These are phyloP conservation scores for Elephas maximus DNA, from an alignment of 2,113 vertebrate genomes.

Conservation along the genomic window DNA sequence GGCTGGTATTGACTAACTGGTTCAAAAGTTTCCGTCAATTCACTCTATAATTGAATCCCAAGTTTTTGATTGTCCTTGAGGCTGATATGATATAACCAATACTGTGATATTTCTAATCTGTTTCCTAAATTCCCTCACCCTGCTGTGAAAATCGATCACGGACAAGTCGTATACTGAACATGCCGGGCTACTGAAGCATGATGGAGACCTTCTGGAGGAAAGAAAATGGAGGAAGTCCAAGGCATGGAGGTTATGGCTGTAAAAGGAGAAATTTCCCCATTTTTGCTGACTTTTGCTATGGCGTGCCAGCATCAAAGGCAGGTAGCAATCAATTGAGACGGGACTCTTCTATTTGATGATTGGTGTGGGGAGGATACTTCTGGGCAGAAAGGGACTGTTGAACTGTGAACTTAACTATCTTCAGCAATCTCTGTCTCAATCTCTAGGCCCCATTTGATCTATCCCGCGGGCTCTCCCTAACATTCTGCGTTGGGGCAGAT, in stretches of 20 bases:
- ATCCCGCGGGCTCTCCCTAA: neutral
- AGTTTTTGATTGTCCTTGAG: neutral
- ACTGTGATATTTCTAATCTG: neutral
- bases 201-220: neutral
- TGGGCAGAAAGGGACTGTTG: neutral
- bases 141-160: neutral
- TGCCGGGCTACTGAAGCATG: neutral
- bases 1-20: neutral
- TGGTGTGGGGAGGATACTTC: neutral
- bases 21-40: slow-evolving; percentile 4
- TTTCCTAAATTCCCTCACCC: neutral
- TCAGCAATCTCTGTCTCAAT: neutral
- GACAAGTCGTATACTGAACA: neutral
- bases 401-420: neutral
- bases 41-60: neutral
- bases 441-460: neutral
- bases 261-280: neutral
- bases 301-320: neutral
- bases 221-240: neutral
- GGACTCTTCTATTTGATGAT: neutral
- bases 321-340: neutral
- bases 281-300: neutral
- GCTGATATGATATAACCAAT: neutral
- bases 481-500: neutral
- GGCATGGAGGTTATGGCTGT: neutral